Conservation (phyloP, 2,888 invertebrate species). For the Eremobia ochroleuca region DNA sequence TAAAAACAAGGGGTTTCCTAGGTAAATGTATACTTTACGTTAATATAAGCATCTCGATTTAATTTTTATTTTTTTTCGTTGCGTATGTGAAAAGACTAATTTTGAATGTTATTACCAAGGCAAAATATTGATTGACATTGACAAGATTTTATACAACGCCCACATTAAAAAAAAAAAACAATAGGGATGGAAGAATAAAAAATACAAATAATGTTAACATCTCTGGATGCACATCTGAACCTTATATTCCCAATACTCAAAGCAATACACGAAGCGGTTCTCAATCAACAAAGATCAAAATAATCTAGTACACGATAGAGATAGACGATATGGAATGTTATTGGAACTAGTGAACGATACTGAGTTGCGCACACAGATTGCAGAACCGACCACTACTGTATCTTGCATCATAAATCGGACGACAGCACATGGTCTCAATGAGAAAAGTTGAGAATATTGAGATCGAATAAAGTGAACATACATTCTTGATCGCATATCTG, state of each 20-base stretch:
- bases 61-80: too few species aligned
- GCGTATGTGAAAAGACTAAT: neutral
- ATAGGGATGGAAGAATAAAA: neutral
- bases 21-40: slow-evolving; percentile 2
- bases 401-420: slow-evolving; percentile 69
- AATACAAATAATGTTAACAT: slow-evolving; percentile 24
- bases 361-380: slow-evolving; percentile 59
- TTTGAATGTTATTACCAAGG: neutral
- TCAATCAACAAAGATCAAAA: slow-evolving; percentile 46
- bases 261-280: slow-evolving; percentile 2
- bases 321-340: slow-evolving; percentile 38
- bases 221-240: neutral
- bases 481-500: slow-evolving; percentile 44
- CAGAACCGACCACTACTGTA: slow-evolving; percentile 60
- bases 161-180: neutral
- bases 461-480: slow-evolving; percentile 56
- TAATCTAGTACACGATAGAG: slow-evolving; percentile 25
- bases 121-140: neutral
- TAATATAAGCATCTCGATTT: neutral
- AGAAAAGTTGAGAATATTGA: slow-evolving; percentile 65
- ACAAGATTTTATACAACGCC: too few species aligned
- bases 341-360: slow-evolving; percentile 40
- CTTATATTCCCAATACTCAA: neutral
- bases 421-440: slow-evolving; percentile 66
- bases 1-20: slow-evolving; percentile 35